phyloP scores from a whole-genome alignment of 2,797 vertebrate genomes.

The Margarornis squamiger region DNA sequence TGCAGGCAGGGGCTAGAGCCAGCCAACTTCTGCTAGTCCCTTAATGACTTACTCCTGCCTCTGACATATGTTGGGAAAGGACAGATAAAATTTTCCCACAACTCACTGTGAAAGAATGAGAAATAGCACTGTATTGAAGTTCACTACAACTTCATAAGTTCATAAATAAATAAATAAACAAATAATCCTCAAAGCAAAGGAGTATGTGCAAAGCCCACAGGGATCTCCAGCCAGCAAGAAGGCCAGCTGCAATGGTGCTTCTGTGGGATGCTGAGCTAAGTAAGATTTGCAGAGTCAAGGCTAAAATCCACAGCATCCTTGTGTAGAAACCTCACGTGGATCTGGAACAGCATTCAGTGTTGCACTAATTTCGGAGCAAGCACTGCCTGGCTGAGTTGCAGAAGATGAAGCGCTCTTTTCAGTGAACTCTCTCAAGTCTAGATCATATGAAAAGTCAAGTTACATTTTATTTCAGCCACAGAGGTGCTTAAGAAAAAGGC shows the following conservation, averaged over 20 bases:
- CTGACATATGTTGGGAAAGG: background rate
- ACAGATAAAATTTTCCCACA: background rate
- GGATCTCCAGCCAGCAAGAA: background rate
- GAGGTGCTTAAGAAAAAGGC: background rate
- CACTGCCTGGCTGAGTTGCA: background rate
- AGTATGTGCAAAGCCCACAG: background rate
- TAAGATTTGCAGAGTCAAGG: background rate
- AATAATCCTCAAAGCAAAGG: background rate
- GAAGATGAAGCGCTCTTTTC: background rate
- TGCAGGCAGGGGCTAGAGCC: background rate
- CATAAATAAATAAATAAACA: background rate
- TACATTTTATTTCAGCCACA: background rate
- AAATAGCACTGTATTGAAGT: background rate
- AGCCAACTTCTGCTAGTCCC: background rate
- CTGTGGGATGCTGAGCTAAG: background rate
- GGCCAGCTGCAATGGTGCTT: background rate
- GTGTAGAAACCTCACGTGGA: background rate
- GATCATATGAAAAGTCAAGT: background rate
- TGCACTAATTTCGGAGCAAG: background rate
- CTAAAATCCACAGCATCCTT: background rate
- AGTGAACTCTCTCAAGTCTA: background rate
- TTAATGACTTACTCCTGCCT: background rate
- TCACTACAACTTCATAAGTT: background rate
- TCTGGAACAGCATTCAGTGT: rapidly evolving
- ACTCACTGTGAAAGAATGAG: background rate